Evolutionary conservation across 2,113 vertebrate genomes (phyloP).

Genomic region (Meleagris gallopavo): DNA sequence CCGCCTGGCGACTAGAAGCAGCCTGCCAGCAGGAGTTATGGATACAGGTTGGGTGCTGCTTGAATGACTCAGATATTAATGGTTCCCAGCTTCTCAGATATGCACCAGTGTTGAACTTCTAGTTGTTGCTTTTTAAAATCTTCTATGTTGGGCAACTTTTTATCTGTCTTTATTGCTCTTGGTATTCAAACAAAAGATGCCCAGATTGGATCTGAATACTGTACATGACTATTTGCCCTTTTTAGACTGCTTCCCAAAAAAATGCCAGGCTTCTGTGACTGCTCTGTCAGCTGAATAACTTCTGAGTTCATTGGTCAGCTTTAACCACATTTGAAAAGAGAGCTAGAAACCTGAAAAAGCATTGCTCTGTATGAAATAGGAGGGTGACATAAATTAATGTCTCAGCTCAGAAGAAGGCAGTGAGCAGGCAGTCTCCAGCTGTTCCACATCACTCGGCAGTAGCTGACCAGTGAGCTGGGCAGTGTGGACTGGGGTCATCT

Average conservation of each 20-base stretch:
- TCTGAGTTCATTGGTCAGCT: conserved; percentile 15
- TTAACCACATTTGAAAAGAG: not conserved
- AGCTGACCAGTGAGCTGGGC: not conserved
- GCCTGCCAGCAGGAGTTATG: not conserved
- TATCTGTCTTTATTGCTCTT: conserved; percentile 22
- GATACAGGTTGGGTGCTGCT: not conserved
- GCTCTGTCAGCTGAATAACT: conserved; percentile 13
- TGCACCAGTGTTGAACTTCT: not conserved
- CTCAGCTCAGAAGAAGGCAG: not conserved
- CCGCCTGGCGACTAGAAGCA: not conserved
- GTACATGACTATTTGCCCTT: conserved; percentile 8
- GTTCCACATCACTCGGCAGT: not conserved
- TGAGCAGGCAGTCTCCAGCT: not conserved
- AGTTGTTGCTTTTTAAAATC: conserved; percentile 3
- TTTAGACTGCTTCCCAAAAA: conserved; percentile 32
- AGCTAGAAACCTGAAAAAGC: not conserved
- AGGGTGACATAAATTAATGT: not conserved
- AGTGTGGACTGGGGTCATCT: not conserved
- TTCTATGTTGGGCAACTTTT: conserved; percentile 24
- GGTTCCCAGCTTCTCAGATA: not conserved
- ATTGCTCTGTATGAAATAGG: not conserved
- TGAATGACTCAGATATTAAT: not conserved
- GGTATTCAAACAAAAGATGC: not conserved
- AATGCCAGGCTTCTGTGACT: not conserved
- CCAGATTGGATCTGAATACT: conserved; percentile 12